Percentiles rank a stretch among this genome's conserved stretches.
These are phyloP conservation scores for Tetranychus truncatus DNA, from an alignment of 2,888 invertebrate genomes.

Conservation along the genomic window DNA sequence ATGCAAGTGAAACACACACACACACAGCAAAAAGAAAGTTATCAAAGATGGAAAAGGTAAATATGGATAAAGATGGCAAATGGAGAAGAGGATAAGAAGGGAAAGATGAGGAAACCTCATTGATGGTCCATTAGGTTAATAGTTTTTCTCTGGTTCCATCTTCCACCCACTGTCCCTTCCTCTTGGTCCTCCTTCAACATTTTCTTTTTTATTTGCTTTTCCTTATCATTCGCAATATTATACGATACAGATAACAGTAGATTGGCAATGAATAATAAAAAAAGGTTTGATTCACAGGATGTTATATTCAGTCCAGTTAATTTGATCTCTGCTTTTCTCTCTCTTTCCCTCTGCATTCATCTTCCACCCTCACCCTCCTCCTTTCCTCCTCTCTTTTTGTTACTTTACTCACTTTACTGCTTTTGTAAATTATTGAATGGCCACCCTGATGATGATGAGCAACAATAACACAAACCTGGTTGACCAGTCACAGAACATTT, in stretches of 20 bases:
- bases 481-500: neutral
- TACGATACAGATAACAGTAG: neutral
- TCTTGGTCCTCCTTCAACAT: neutral
- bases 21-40: neutral
- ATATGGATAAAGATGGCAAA: neutral
- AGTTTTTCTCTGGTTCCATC: neutral
- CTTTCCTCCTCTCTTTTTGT: neutral
- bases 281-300: slow-evolving; percentile 1
- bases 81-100: neutral
- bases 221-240: neutral
- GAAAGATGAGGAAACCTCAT: neutral
- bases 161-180: neutral
- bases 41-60: neutral
- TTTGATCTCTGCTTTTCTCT: neutral
- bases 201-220: neutral
- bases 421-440: neutral
- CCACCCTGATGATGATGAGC: neutral
- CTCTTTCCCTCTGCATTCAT: neutral
- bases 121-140: slow-evolving; percentile 1
- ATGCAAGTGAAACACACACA: too few relatives aligned
- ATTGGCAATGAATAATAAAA: neutral
- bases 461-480: neutral
- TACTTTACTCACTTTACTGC: neutral
- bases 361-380: neutral
- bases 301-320: neutral